phyloP scores from a whole-genome alignment of 2,888 invertebrate species.

The Sipunculus nudus region DNA sequence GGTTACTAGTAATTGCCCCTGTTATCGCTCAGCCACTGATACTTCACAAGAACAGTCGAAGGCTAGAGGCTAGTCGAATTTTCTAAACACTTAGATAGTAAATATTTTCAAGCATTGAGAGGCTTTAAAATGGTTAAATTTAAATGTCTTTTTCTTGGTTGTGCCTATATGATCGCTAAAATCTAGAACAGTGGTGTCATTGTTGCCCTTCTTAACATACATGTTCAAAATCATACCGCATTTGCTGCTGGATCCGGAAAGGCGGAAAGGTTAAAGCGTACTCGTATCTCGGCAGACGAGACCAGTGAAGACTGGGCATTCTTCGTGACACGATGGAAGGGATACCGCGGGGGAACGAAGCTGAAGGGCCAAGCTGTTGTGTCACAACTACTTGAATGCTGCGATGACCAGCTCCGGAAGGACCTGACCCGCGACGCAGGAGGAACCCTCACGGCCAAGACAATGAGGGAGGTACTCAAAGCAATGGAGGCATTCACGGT shows the following conservation, averaged over 20 bases:
- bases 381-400: constrained; percentile 1
- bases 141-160: neutral
- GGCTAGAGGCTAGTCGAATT: too few species aligned
- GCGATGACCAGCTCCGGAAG: neutral
- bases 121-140: neutral
- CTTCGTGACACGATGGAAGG: neutral
- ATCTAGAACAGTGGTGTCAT: neutral
- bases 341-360: neutral
- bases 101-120: too few species aligned
- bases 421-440: constrained; percentile 1
- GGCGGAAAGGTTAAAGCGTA: neutral
- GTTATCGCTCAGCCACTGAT: too few species aligned
- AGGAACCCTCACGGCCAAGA: neutral
- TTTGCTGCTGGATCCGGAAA: neutral
- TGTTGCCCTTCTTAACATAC: neutral
- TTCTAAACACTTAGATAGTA: too few species aligned
- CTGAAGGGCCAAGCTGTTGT: neutral
- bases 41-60: too few species aligned
- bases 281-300: neutral
- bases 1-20: too few species aligned
- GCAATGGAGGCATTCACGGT: constrained; percentile 28
- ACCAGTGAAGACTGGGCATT: constrained; percentile 7
- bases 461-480: neutral
- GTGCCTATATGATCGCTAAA: neutral
- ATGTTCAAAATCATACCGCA: neutral